These are phyloP conservation scores for Paragorgia papillata DNA, from an alignment of 92 coral and sea anemone genomes.

Conservation along the genomic window DNA sequence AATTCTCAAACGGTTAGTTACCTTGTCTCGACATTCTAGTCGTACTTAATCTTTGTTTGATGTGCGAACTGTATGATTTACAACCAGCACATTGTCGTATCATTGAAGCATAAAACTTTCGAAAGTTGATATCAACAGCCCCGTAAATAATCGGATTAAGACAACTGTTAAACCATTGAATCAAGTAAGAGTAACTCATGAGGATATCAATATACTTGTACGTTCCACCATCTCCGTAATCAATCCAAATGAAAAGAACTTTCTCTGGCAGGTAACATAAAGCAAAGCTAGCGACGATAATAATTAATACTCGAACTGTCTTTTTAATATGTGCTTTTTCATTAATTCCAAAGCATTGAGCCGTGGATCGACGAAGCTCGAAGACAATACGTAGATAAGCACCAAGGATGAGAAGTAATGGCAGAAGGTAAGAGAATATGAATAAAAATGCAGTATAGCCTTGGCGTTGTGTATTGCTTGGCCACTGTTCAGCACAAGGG, in stretches of 20 bases:
- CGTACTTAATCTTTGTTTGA: slow-evolving; percentile 11
- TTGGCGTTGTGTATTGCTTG: slow-evolving; percentile 47
- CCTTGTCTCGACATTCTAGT: background rate
- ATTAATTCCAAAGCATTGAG: slow-evolving; percentile 54
- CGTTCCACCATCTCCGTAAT: slow-evolving; percentile 74
- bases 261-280: slow-evolving; percentile 91
- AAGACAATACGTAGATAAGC: slow-evolving; percentile 64
- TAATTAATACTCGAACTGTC: slow-evolving; percentile 78
- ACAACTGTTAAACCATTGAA: slow-evolving; percentile 90
- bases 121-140: slow-evolving; percentile 82
- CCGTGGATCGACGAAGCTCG: slow-evolving; percentile 61
- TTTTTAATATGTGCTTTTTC: slow-evolving; percentile 82
- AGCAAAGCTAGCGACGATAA: slow-evolving; percentile 86
- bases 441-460: slow-evolving; percentile 61
- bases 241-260: slow-evolving; percentile 92
- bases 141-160: slow-evolving; percentile 95
- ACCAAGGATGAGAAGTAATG: slow-evolving; percentile 58
- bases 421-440: slow-evolving; percentile 60
- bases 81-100: slow-evolving; percentile 75
- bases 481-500: slow-evolving; percentile 64
- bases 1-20: no score
- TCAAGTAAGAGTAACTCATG: slow-evolving; percentile 89
- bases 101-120: slow-evolving; percentile 71
- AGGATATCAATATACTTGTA: slow-evolving; percentile 84
- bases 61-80: slow-evolving; percentile 4